These are phyloP conservation scores for Sisyra terminalis DNA, from an alignment of 2,888 invertebrate genomes.

Conservation along the genomic window DNA sequence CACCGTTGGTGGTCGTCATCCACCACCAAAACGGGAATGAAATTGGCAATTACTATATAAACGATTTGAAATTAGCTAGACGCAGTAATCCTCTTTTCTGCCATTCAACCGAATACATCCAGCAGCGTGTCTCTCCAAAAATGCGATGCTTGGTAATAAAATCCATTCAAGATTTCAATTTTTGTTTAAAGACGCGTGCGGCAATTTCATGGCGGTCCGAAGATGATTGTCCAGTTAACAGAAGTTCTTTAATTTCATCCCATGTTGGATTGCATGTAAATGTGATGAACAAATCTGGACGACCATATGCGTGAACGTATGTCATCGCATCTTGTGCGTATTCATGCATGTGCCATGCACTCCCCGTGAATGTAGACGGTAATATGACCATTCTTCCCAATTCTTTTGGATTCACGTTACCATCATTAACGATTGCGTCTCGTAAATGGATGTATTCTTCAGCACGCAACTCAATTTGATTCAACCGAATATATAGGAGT, in stretches of 20 bases:
- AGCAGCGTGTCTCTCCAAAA: slow-evolving; percentile 11
- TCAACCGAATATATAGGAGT: slow-evolving; percentile 17
- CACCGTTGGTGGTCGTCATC: too few species aligned
- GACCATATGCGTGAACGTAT: slow-evolving; percentile 19
- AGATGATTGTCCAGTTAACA: slow-evolving; percentile 10
- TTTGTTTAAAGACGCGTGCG: slow-evolving; percentile 16
- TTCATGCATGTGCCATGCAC: slow-evolving; percentile 18
- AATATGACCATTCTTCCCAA: slow-evolving; percentile 10
- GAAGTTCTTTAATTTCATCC: slow-evolving; percentile 14
- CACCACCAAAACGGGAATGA: too few species aligned
- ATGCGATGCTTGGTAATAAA: slow-evolving; percentile 11
- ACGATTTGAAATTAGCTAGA: too few species aligned
- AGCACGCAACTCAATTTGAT: slow-evolving; percentile 18
- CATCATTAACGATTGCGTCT: slow-evolving; percentile 17
- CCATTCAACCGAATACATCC: slow-evolving; percentile 15
- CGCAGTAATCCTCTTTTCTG: slow-evolving; percentile 17
- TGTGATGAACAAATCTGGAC: slow-evolving; percentile 19
- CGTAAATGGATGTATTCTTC: slow-evolving; percentile 20
- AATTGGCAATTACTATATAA: too few species aligned
- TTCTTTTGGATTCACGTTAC: slow-evolving; percentile 10
- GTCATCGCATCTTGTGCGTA: slow-evolving; percentile 20
- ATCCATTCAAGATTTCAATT: slow-evolving; percentile 14
- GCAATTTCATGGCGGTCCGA: slow-evolving; percentile 15
- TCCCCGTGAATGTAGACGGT: slow-evolving; percentile 15
- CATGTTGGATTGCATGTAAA: slow-evolving; percentile 18